phyloP scores from a whole-genome alignment of 2,113 vertebrate genomes.

The Bubalus kerabau region DNA sequence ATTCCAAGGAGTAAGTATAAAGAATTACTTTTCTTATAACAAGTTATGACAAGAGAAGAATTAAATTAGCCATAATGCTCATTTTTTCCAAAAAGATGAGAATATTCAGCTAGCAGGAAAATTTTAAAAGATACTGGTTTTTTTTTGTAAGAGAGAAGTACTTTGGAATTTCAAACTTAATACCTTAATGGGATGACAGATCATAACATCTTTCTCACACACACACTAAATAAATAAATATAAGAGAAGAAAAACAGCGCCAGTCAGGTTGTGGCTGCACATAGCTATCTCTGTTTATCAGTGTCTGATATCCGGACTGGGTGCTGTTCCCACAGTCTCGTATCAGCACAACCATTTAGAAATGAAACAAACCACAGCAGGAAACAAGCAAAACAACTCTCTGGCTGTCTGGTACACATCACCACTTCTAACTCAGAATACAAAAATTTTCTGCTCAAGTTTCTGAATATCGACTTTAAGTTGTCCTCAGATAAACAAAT shows the following conservation, averaged over 20 bases:
- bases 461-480: neutral
- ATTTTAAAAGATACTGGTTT: neutral
- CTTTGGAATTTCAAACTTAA: slow-evolving; percentile 23
- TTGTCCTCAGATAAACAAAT: neutral
- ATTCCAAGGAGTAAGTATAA: neutral
- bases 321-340: slow-evolving; percentile 28
- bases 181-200: neutral
- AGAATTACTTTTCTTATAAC: neutral
- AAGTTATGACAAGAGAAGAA: neutral
- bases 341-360: slow-evolving; percentile 45
- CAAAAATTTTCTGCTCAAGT: neutral
- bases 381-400: slow-evolving; percentile 48
- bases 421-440: neutral
- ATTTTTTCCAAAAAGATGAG: neutral
- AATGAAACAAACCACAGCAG: slow-evolving; percentile 55
- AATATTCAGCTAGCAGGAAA: slow-evolving; percentile 25
- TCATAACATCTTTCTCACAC: neutral
- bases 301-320: neutral
- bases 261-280: neutral
- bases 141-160: neutral
- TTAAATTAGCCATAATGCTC: neutral
- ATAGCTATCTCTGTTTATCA: slow-evolving; percentile 33
- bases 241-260: neutral
- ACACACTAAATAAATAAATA: neutral
- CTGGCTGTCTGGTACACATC: neutral